Base-by-base conservation (phyloP, 1,140 invertebrate species). In the Camponotus pennsylvanicus region DNA sequence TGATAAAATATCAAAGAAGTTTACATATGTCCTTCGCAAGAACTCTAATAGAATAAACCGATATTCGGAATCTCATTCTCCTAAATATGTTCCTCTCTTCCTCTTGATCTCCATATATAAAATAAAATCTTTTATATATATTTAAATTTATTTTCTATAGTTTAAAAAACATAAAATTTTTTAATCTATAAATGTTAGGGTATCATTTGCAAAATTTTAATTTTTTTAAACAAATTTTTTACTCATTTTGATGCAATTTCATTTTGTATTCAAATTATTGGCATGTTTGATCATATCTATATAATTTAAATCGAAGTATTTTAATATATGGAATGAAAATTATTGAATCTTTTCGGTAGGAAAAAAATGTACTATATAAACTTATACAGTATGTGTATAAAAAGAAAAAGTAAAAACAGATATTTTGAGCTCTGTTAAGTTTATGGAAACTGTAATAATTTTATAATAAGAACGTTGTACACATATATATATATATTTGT, bases 1-100 rank as follows among this genome's bases (percentile, higher is more conserved):
- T 67, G 52, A 82, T 67, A 73, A 59, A 80, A 82, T 85, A 83
- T 82, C 76, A 86, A 55, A 79, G 78, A 86, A 89, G 7, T 88
- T 90, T 91, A 42, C 77, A 76, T 73, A 76, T 32, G 73, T 67
- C 79, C 78, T 88, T 88, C 52, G 18, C 3, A 86, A 89, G 85
- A 83, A 86, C 59, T 85, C 88, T 84, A 70, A 82, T 76, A 86
- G 52, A 67, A 70, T 78, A 66, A 80, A 42, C 52, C 37, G 42
- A 9, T 32, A 75, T 21, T 40, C 27, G 8, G 18, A 52, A 75
- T 76, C 75, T 76, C 73, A 61, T 69, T 66, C 21, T 18, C 55
- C 34, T 76, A 78, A 61, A 45, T 79, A 85, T 83, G 71, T 89
- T 89, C 45, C 77, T 27, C 27, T 27, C 27, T 89, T 78, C 59